Evolutionary conservation across 2,888 invertebrate genomes (phyloP).

Genomic region (Drosophila nr. fundita): DNA sequence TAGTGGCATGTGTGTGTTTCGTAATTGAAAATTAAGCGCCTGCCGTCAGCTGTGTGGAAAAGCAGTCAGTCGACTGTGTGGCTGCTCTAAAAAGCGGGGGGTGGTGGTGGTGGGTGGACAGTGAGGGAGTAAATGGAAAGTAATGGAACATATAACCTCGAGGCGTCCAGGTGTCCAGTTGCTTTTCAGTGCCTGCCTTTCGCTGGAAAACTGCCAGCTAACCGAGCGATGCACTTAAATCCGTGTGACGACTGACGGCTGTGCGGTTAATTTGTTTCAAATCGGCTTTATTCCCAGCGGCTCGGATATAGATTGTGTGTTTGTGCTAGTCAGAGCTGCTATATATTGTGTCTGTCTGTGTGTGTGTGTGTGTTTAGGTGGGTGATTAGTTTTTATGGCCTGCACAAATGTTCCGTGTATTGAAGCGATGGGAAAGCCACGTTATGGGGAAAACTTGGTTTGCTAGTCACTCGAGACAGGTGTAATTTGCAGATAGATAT

Average conservation of each 20-base stretch:
- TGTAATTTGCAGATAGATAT: slow-evolving; percentile 1
- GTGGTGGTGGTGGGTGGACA: not conserved
- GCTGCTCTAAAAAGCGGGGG: not conserved
- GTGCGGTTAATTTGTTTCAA: slow-evolving; percentile 77
- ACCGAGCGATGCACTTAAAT: slow-evolving; percentile 67
- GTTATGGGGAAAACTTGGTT: slow-evolving; percentile 7
- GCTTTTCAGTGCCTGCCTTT: slow-evolving; percentile 32
- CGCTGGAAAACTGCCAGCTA: slow-evolving; percentile 69
- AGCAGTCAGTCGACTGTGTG: not conserved
- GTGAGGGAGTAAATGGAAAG: not conserved
- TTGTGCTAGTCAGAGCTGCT: not conserved
- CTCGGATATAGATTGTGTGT: not conserved
- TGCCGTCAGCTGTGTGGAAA: slow-evolving; percentile 54
- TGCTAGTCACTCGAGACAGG: not conserved
- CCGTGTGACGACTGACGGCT: slow-evolving; percentile 64
- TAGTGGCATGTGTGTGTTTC: slow-evolving; percentile 48
- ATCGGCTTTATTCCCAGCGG: slow-evolving; percentile 56
- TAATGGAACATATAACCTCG: slow-evolving; percentile 14
- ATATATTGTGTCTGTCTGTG: slow-evolving; percentile 13
- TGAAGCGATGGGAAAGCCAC: slow-evolving; percentile 17
- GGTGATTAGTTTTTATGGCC: slow-evolving; percentile 54
- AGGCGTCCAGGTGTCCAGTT: slow-evolving; percentile 13
- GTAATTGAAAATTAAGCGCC: slow-evolving; percentile 78
- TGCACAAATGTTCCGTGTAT: slow-evolving; percentile 21
- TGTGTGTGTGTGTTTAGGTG: slow-evolving; percentile 10